Conservation (phyloP, 2,888 invertebrate genomes). For the Brachycybe producta region DNA sequence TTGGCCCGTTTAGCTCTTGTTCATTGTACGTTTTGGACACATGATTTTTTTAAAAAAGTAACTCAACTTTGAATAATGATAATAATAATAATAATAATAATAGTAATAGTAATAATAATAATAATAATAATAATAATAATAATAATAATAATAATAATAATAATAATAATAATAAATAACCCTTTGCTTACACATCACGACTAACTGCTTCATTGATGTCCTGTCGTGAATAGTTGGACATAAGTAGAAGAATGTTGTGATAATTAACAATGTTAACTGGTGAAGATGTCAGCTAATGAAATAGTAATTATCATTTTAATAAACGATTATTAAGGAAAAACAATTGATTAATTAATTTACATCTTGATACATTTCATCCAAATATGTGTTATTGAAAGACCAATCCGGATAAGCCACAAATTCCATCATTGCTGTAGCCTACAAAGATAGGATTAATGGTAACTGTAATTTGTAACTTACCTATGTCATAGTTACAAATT, state of each 20-base stretch:
- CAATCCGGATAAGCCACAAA: constrained; percentile 17
- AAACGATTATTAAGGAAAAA: neutral
- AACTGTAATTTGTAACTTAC: neutral
- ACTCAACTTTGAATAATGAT: no score
- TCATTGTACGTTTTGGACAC: no score
- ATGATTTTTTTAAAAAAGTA: no score
- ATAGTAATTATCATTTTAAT: neutral
- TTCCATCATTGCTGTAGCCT: constrained; percentile 13
- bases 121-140: no score
- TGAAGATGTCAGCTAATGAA: constrained; percentile 7
- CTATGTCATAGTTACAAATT: neutral
- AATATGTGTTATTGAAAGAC: constrained; percentile 9
- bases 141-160: no score
- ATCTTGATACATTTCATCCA: constrained; percentile 10
- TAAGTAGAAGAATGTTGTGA: neutral
- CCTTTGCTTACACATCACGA: constrained; percentile 4
- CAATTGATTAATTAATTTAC: constrained; percentile 5
- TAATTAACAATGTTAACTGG: constrained; percentile 10
- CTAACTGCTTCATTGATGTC: constrained; percentile 10
- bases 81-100: no score
- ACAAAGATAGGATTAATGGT: neutral
- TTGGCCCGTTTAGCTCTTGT: no score
- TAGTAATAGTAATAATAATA: no score
- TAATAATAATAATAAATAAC: neutral
- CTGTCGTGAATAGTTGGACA: neutral